phyloP scores from a whole-genome alignment of 2,113 vertebrate species.

The Myiopsitta monachus region DNA sequence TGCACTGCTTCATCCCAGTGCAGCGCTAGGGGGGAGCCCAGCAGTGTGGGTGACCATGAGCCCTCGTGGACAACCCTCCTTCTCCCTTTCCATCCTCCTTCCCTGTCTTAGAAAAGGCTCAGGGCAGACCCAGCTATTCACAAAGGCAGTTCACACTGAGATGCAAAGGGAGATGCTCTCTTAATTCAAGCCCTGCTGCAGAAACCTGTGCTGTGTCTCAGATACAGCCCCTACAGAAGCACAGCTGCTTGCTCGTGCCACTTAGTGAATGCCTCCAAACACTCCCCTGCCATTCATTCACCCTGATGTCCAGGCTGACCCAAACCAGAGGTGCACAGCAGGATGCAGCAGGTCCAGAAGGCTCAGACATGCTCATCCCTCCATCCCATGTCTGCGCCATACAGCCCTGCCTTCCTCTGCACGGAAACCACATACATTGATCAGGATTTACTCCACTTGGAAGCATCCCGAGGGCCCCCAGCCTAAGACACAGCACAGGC shows the following conservation, averaged over 20 bases:
- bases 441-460: rapidly evolving
- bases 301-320: not conserved
- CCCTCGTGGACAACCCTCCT: not conserved
- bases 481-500: rapidly evolving
- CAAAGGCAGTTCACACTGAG: rapidly evolving
- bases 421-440: rapidly evolving
- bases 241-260: not conserved
- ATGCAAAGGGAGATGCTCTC: not conserved
- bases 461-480: not conserved
- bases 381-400: rapidly evolving
- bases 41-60: rapidly evolving
- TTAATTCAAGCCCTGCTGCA: not conserved
- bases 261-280: not conserved
- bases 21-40: not conserved
- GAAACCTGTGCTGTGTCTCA: not conserved
- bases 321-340: rapidly evolving
- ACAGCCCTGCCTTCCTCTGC: not conserved
- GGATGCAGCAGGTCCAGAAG: not conserved
- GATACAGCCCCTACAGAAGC: not conserved
- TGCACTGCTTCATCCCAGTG: not conserved
- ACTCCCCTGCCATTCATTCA: rapidly evolving
- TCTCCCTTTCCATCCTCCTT: not conserved
- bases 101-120: not conserved
- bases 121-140: not conserved
- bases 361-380: not conserved